A percentile compares a stretch with the other conserved stretches of the same genome.
These are phyloP conservation scores for Colius striatus DNA, from an alignment of 2,113 vertebrate species.

Conservation along the genomic window DNA sequence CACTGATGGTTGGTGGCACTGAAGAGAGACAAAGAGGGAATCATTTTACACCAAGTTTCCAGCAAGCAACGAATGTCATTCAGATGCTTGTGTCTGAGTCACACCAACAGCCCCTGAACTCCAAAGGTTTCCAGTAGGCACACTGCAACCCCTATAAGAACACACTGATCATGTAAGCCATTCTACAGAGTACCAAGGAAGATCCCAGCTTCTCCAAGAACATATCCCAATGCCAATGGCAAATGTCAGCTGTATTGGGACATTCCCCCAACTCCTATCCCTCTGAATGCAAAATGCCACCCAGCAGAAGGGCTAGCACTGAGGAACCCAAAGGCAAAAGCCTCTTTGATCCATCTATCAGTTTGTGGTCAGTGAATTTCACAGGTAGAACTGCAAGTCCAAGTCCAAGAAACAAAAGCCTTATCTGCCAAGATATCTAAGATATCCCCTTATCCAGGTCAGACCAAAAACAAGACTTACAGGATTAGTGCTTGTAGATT, in stretches of 20 bases:
- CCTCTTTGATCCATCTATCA: background rate
- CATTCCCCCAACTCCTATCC: background rate
- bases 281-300: background rate
- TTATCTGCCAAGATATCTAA: background rate
- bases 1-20: constrained; percentile 91
- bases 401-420: background rate
- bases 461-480: background rate
- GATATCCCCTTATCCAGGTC: background rate
- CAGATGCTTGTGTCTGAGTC: background rate
- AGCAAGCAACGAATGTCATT: background rate
- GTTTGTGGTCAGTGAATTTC: background rate
- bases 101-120: background rate
- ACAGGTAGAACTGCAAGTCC: background rate
- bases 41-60: background rate
- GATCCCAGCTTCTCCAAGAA: background rate
- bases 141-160: background rate
- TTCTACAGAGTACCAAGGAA: background rate
- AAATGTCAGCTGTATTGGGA: background rate
- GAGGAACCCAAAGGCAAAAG: background rate
- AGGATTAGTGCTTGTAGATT: background rate
- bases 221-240: background rate
- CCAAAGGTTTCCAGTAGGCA: background rate
- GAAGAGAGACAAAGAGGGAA: background rate
- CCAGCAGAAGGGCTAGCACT: background rate
- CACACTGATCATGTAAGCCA: background rate